A percentile compares a stretch with the other conserved stretches of the same genome.
phyloP scores from a whole-genome alignment of 2,888 invertebrate species.

The Scaeva pyrastri region DNA sequence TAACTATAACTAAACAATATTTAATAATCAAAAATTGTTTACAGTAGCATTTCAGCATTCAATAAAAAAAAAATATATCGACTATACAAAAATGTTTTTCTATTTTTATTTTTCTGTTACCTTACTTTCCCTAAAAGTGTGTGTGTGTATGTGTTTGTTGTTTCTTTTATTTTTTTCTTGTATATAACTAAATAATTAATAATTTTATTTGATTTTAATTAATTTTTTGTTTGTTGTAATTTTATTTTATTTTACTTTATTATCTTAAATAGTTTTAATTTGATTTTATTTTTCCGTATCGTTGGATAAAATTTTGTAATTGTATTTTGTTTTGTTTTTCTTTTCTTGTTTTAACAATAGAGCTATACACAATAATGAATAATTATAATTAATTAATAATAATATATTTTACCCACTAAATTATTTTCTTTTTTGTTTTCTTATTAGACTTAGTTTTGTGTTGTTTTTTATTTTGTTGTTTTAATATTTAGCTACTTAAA shows the following conservation, averaged over 20 bases:
- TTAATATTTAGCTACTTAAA: slow-evolving; percentile 65
- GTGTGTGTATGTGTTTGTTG: slow-evolving; percentile 41
- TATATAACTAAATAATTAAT: slow-evolving; percentile 59
- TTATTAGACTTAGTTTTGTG: slow-evolving; percentile 58
- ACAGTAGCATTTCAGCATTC: slow-evolving; percentile 28
- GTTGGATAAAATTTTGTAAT: slow-evolving; percentile 67
- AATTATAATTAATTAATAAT: slow-evolving; percentile 67
- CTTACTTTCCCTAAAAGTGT: slow-evolving; percentile 69
- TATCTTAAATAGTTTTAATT: slow-evolving; percentile 65
- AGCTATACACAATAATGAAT: slow-evolving; percentile 69
- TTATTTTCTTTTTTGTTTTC: slow-evolving; percentile 50
- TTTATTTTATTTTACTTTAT: slow-evolving; percentile 62
- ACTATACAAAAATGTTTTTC: slow-evolving; percentile 45
- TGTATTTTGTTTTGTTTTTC: slow-evolving; percentile 14
- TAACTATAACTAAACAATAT: slow-evolving; percentile 64
- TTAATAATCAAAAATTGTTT: slow-evolving; percentile 67
- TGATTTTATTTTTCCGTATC: slow-evolving; percentile 64
- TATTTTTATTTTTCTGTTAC: slow-evolving; percentile 29
- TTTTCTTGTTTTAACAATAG: slow-evolving; percentile 35
- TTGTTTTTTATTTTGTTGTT: slow-evolving; percentile 34
- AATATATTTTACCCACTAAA: slow-evolving; percentile 67
- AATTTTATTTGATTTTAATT: slow-evolving; percentile 69
- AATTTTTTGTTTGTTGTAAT: no score
- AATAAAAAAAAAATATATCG: slow-evolving; percentile 40
- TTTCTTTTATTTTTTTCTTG: slow-evolving; percentile 46